phyloP scores from a whole-genome alignment of 2,797 vertebrate species.

The Nyctalus aviator region DNA sequence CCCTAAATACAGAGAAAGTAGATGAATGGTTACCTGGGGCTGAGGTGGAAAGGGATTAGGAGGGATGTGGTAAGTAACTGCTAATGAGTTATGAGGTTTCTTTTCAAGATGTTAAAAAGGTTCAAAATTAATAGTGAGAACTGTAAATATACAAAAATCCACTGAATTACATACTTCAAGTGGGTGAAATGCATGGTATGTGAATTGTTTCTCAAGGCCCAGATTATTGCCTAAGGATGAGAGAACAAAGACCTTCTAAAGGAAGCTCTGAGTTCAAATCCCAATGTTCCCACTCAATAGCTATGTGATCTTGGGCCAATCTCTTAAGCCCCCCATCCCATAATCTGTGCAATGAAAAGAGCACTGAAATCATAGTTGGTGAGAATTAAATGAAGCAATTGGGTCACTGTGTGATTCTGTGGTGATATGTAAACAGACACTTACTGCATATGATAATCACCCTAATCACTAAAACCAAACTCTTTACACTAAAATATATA shows the following conservation, averaged over 20 bases:
- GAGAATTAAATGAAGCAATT: not conserved
- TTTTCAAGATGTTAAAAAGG: not conserved
- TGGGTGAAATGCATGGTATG: not conserved
- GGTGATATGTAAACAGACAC: not conserved
- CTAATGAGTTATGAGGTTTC: not conserved
- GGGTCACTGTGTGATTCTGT: not conserved
- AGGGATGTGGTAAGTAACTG: not conserved
- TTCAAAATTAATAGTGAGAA: not conserved
- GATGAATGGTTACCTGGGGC: not conserved
- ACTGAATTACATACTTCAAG: not conserved
- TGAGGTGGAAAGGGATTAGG: not conserved
- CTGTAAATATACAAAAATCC: not conserved
- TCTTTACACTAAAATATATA: not conserved
- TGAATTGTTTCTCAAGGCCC: not conserved
- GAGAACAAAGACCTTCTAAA: conserved; percentile 17
- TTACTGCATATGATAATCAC: not conserved
- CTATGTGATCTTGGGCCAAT: not conserved
- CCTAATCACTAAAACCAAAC: conserved; percentile 10
- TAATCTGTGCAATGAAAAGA: not conserved
- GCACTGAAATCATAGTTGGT: not conserved
- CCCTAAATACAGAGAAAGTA: not conserved
- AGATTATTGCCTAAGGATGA: not conserved
- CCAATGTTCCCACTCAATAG: not conserved
- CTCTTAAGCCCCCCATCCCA: not conserved
- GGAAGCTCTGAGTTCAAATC: conserved; percentile 54